Percentiles rank a stretch among this genome's conserved stretches.
These are phyloP conservation scores for Hemicrepidius hirtus DNA, from an alignment of 2,888 invertebrate species.

Conservation along the genomic window DNA sequence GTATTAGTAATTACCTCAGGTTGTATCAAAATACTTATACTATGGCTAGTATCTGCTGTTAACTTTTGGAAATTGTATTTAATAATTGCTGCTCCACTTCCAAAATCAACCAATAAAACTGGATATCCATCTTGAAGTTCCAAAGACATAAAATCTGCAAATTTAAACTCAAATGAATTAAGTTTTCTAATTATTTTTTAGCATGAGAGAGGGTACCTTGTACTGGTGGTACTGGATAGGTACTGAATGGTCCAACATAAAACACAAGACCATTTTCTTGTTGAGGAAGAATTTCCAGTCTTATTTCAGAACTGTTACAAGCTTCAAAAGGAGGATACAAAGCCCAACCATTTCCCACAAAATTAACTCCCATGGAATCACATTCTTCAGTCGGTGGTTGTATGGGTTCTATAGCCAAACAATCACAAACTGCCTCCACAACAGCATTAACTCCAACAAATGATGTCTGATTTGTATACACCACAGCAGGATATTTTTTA, in stretches of 20 bases:
- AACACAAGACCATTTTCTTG: conserved; percentile 88
- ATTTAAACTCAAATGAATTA: background rate
- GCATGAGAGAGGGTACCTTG: too few species aligned
- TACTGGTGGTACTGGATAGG: conserved; percentile 78
- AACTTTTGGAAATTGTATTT: conserved; percentile 83
- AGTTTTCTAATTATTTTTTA: too few species aligned
- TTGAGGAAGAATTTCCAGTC: conserved; percentile 87
- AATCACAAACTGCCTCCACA: conserved; percentile 87
- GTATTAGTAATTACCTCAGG: conserved; percentile 64
- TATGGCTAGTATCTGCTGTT: conserved; percentile 90
- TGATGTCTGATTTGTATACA: conserved; percentile 94
- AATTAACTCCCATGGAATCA: conserved; percentile 91
- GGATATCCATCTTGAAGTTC: conserved; percentile 90
- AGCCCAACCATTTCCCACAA: conserved; percentile 94
- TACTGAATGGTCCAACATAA: conserved; percentile 89
- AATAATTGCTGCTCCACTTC: conserved; percentile 84
- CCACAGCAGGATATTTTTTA: conserved; percentile 84
- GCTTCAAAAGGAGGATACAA: conserved; percentile 92
- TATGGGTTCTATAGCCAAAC: conserved; percentile 72
- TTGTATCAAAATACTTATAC: conserved; percentile 85
- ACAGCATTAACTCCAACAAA: conserved; percentile 94
- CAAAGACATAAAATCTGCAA: conserved; percentile 90
- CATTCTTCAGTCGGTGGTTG: conserved; percentile 72
- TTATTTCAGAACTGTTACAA: conserved; percentile 89
- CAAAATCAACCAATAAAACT: conserved; percentile 89